phyloP scores from a whole-genome alignment of 1,140 invertebrate species.

The Drosophila insularis region DNA sequence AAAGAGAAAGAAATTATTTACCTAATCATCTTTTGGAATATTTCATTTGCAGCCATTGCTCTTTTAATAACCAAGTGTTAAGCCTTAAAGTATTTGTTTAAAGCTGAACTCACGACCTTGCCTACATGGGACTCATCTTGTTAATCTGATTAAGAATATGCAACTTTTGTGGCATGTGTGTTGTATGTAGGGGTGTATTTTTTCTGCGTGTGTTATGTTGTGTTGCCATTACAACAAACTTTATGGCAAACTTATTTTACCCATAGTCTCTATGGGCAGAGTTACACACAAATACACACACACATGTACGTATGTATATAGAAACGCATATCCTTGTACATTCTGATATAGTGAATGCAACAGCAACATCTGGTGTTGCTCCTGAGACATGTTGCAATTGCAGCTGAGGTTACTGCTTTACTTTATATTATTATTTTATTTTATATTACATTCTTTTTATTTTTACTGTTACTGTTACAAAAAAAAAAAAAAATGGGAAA shows the following conservation, averaged over 20 bases:
- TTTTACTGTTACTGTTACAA: constrained; percentile 37
- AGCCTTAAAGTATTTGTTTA: constrained; percentile 9
- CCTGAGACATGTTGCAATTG: constrained; percentile 15
- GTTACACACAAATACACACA: not conserved
- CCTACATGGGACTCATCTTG: constrained; percentile 15
- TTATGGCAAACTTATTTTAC: constrained; percentile 13
- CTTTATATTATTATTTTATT: constrained; percentile 28
- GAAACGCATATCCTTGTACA: not conserved
- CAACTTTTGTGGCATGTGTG: constrained; percentile 23
- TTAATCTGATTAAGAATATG: constrained; percentile 47
- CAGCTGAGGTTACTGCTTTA: constrained; percentile 13
- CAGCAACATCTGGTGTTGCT: constrained; percentile 13
- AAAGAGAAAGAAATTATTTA: no score
- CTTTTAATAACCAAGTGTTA: not conserved
- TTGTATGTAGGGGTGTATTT: not conserved
- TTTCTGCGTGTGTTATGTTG: not conserved
- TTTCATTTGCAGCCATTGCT: not conserved
- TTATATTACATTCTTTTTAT: constrained; percentile 28
- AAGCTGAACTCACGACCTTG: constrained; percentile 18
- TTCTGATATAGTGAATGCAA: constrained; percentile 18
- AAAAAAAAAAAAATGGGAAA: constrained; percentile 52
- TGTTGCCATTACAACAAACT: constrained; percentile 7
- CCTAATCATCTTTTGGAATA: no score
- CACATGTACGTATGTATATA: no score
- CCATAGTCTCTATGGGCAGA: constrained; percentile 1